These are phyloP conservation scores for Takifugu rubripes DNA, from an alignment of 2,797 vertebrate genomes.

Conservation along the genomic window DNA sequence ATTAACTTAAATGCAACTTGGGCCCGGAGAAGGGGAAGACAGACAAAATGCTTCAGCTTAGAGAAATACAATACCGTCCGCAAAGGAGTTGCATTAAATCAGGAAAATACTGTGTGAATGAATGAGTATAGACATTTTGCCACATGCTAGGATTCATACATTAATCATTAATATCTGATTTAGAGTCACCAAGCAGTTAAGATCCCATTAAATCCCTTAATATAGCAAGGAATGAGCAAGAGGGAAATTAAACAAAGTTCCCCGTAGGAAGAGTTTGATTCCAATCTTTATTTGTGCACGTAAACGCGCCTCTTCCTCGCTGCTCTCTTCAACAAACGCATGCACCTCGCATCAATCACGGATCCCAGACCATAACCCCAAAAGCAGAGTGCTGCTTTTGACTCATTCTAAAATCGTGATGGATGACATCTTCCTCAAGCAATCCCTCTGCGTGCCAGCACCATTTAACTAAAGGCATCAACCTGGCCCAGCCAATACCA, in stretches of 20 bases:
- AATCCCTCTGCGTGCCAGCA: constrained; percentile 74
- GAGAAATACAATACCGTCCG: constrained; percentile 36
- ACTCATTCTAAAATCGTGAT: constrained; percentile 80
- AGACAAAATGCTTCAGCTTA: constrained; percentile 60
- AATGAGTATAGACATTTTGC: constrained; percentile 24
- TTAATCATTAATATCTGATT: constrained; percentile 35
- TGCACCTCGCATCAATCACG: constrained; percentile 69
- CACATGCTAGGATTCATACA: constrained; percentile 18
- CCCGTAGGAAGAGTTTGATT: constrained; percentile 22
- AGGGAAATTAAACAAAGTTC: constrained; percentile 29
- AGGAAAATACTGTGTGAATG: not conserved
- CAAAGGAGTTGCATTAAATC: constrained; percentile 6
- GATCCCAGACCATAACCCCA: constrained; percentile 71
- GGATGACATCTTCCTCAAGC: constrained; percentile 79
- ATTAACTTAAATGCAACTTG: constrained; percentile 69
- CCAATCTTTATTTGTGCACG: constrained; percentile 30
- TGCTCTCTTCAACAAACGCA: constrained; percentile 42
- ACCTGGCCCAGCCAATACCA: constrained; percentile 60
- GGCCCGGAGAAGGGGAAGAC: constrained; percentile 41
- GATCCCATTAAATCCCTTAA: constrained; percentile 20
- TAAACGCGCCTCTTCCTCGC: constrained; percentile 31
- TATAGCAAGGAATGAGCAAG: constrained; percentile 10
- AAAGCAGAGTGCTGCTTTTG: constrained; percentile 65
- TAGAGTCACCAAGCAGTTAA: constrained; percentile 23
- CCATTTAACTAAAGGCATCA: constrained; percentile 77